Percentiles rank a stretch among this genome's conserved stretches.
Evolutionary conservation across 2,113 vertebrate genomes (phyloP).

Genomic region (Gorsachius goisagi): DNA sequence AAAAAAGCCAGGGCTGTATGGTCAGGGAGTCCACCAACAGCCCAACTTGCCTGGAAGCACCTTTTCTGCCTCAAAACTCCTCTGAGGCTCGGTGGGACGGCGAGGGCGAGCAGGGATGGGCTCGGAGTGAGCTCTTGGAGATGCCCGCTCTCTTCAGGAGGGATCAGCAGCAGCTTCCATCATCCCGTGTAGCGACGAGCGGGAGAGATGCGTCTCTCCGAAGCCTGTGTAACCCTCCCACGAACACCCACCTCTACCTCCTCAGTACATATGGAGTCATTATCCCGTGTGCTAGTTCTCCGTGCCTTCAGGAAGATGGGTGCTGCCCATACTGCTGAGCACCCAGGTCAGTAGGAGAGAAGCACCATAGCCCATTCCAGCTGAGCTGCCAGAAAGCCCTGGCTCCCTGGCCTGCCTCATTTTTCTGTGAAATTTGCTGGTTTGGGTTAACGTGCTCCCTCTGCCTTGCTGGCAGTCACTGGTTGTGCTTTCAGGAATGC

Average conservation of each 20-base stretch:
- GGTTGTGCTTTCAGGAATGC: neutral
- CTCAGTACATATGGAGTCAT: fast-evolving
- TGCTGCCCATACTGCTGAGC: neutral
- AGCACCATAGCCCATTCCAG: fast-evolving
- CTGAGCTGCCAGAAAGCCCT: neutral
- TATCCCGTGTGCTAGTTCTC: neutral
- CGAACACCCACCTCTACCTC: fast-evolving
- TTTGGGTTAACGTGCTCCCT: neutral
- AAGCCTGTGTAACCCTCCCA: neutral
- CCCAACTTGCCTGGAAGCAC: neutral
- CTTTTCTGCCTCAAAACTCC: neutral
- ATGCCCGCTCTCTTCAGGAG: fast-evolving
- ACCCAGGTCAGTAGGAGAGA: neutral
- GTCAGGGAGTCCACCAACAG: neutral
- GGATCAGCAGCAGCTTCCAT: neutral
- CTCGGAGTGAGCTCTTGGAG: fast-evolving
- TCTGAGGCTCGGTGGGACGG: fast-evolving
- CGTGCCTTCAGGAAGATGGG: neutral
- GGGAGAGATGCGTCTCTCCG: fast-evolving
- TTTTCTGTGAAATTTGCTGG: fast-evolving
- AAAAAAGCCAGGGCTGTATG: neutral
- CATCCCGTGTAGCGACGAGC: neutral
- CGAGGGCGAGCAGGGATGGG: fast-evolving
- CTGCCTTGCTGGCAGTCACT: neutral
- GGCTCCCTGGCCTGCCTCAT: neutral